Base-by-base conservation (phyloP, 1,140 invertebrate species). In the Stegodyphus mimosarum region DNA sequence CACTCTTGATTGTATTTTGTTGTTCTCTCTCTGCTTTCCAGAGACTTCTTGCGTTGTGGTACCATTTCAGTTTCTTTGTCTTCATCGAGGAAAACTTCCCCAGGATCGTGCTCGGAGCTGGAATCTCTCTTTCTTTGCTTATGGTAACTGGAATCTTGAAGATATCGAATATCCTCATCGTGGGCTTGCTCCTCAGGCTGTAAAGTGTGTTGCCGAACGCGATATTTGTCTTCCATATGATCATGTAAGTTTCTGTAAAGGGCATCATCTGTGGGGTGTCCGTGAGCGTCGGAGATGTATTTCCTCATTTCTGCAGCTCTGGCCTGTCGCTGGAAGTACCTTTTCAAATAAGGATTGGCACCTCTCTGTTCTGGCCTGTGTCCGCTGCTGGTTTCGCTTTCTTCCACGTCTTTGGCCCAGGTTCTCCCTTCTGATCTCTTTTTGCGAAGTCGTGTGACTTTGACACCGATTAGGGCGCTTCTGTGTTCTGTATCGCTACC, bases 301-400 rank as follows among this genome's bases (percentile, higher is more conserved):
- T 76, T 18, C 49, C 81, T 49, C 81, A 76, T 69, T 50, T 84
- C 72, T 49, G 81, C 72, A 9, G 81, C 81, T 17, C 48, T 75
- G 6, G 81, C 73, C 51, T 86, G 74, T 18, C 78, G 77, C 74
- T 86, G 83, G 53, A 77, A 78, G 67, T 77, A 86, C 10, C 75
- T 60, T 53, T 86, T 86, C 11, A 86, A 15, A 60, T 86, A 86
- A 50, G 83, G 83, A 15, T 86, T 77, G 33, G 52, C 53, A 6
- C 52, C 75, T 17, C 83, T 63, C 17, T 84, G 72, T 0, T 84
- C 73, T 5, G 74, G 66, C 0, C 60, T 49, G n/a, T 78, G 74
- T 1, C 81, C 81, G 18, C 83, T 86, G 69, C 83, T 86, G 15
- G 83, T 86, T 48, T 86, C 83, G 6, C 83, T 86, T 48, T 86